Conservation (phyloP, 2,888 invertebrate genomes). For the Parnassius smintheus region DNA sequence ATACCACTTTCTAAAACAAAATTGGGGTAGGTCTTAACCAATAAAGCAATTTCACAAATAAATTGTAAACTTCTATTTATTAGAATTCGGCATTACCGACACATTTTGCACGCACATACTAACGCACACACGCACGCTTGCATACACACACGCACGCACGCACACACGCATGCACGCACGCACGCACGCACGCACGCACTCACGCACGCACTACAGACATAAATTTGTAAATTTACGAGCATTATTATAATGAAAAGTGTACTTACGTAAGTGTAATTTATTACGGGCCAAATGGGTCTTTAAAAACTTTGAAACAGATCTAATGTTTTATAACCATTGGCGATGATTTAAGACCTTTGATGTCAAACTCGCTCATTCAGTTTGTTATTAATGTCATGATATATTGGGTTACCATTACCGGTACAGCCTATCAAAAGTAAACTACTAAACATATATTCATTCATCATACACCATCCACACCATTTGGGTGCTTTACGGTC, state of each 20-base stretch:
- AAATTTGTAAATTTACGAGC: background rate
- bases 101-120: background rate
- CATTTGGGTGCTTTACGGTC: too few relatives aligned
- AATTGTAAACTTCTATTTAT: too few relatives aligned
- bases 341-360: background rate
- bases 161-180: background rate
- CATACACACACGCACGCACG: background rate
- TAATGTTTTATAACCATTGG: background rate
- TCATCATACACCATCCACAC: too few relatives aligned
- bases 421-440: too few relatives aligned
- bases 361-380: too few relatives aligned
- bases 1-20: too few relatives aligned
- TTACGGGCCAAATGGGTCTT: background rate
- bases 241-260: background rate
- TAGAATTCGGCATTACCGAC: background rate
- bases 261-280: background rate
- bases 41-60: too few relatives aligned
- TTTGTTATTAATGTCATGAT: too few relatives aligned
- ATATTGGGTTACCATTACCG: too few relatives aligned
- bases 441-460: too few relatives aligned
- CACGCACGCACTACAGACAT: background rate
- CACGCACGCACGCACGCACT: background rate
- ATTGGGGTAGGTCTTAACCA: too few relatives aligned
- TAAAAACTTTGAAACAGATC: background rate
- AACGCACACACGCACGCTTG: too few relatives aligned